Percentiles rank a stretch among this genome's conserved stretches.
phyloP scores from a whole-genome alignment of 2,888 invertebrate species.

The Tuberolachnus salignus region DNA sequence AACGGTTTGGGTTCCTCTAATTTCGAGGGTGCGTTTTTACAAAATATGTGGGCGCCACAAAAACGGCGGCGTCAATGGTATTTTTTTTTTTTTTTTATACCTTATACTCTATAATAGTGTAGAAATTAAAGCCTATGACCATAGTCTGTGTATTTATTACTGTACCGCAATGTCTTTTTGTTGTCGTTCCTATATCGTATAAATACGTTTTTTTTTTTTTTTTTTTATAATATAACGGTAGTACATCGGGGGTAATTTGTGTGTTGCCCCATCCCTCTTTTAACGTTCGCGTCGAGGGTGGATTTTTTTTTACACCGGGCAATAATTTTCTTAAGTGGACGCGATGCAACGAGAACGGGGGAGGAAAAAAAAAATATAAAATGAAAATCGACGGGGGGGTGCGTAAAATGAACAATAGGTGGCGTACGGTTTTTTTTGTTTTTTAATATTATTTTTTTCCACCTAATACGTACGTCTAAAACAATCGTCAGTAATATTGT shows the following conservation, averaged over 20 bases:
- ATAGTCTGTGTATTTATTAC: too few relatives aligned
- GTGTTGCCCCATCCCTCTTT: neutral
- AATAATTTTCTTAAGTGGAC: conserved; percentile 31
- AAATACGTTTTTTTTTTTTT: too few relatives aligned
- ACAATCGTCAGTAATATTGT: neutral
- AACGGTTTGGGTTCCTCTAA: too few relatives aligned
- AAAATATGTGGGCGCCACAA: too few relatives aligned
- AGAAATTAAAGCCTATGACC: too few relatives aligned
- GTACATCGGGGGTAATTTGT: neutral
- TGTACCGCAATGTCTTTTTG: too few relatives aligned
- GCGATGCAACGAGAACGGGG: neutral
- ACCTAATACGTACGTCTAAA: neutral
- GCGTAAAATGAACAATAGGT: neutral
- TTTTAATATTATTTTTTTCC: neutral
- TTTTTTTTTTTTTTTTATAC: too few relatives aligned
- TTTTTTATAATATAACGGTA: neutral
- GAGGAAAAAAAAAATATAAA: neutral
- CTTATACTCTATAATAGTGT: too few relatives aligned
- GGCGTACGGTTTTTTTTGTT: neutral
- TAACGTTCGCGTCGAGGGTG: neutral
- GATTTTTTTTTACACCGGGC: neutral
- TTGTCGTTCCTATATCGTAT: neutral
- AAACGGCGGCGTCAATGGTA: too few relatives aligned
- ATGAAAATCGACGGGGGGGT: conserved; percentile 3
- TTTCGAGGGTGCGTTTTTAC: neutral